phyloP scores from a whole-genome alignment of 2,113 vertebrate genomes.

The Kobus ellipsiprymnus region DNA sequence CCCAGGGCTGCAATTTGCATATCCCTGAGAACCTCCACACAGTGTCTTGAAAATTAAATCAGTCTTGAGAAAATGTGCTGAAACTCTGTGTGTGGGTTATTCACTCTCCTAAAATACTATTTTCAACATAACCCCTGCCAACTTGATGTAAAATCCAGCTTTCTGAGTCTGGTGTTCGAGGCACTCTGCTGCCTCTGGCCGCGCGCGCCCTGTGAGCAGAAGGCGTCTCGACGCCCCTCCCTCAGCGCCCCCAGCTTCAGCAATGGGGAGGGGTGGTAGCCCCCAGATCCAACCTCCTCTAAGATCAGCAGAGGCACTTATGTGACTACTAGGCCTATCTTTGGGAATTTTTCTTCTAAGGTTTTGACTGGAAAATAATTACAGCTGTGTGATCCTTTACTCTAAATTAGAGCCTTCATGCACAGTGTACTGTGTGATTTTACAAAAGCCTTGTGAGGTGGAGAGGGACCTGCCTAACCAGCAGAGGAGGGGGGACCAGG shows the following conservation, averaged over 20 bases:
- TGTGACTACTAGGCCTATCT: not conserved
- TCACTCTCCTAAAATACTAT: not conserved
- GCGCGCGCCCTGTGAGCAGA: accelerated
- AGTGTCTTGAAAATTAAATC: not conserved
- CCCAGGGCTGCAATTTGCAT: not conserved
- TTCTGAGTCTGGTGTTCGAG: not conserved
- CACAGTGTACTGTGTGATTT: too few species aligned
- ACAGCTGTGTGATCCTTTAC: not conserved
- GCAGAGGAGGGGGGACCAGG: not conserved
- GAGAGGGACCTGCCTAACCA: not conserved
- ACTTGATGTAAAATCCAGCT: not conserved
- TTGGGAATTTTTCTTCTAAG: not conserved
- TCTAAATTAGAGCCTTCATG: not conserved
- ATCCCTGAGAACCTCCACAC: not conserved
- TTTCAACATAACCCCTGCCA: not conserved
- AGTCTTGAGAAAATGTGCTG: not conserved
- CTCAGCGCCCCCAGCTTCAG: not conserved
- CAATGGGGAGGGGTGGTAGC: accelerated
- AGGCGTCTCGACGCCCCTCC: not conserved
- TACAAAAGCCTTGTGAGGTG: not conserved
- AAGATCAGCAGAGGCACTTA: too few species aligned
- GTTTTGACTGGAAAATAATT: not conserved
- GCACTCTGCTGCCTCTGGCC: not conserved
- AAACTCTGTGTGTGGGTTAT: not conserved
- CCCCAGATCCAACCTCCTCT: not conserved